Evolutionary conservation across 2,113 vertebrate genomes (phyloP).

Genomic region (Ifrita kowaldi): DNA sequence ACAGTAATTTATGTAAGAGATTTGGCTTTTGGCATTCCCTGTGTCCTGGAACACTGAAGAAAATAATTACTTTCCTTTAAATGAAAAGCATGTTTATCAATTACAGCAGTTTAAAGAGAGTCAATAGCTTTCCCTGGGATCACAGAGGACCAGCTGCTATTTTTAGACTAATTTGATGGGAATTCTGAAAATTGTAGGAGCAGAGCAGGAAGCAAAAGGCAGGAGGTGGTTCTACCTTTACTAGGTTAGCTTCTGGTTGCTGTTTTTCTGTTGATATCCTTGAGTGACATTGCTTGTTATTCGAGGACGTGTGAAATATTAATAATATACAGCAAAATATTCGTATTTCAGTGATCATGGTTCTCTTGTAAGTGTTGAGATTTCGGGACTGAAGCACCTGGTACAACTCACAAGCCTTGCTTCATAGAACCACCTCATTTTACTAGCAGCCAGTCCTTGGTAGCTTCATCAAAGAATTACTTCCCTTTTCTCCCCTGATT

Average conservation of each 20-base stretch:
- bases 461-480: background rate
- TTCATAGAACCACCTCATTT: background rate
- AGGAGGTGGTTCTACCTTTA: background rate
- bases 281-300: background rate
- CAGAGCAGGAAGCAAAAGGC: background rate
- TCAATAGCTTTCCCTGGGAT: background rate
- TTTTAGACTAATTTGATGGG: background rate
- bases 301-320: background rate
- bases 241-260: background rate
- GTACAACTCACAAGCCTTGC: background rate
- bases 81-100: background rate
- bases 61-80: background rate
- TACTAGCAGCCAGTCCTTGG: background rate
- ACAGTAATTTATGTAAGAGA: rapidly evolving
- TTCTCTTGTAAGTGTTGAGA: background rate
- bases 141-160: background rate
- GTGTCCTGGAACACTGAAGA: background rate
- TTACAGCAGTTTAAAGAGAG: background rate
- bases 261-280: background rate
- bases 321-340: background rate
- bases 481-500: background rate
- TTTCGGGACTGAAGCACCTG: background rate
- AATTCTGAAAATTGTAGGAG: background rate
- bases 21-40: background rate
- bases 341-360: background rate